phyloP scores from a whole-genome alignment of 1,140 invertebrate species.

The Samia ricini region DNA sequence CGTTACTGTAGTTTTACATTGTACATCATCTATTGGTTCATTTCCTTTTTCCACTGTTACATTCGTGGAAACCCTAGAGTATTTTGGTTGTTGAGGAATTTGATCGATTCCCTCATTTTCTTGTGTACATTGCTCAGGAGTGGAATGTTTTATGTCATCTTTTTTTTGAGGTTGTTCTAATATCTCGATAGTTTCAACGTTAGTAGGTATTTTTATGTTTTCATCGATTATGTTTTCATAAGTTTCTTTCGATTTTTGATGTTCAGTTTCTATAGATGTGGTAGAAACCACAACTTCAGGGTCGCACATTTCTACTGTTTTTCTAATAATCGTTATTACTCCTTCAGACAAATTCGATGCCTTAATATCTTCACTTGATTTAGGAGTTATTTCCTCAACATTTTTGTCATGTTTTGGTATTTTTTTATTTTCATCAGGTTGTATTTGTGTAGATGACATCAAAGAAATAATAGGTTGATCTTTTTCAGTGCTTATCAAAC shows the following conservation, averaged over 20 bases:
- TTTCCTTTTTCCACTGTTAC: neutral
- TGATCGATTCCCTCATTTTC: neutral
- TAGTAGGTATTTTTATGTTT: neutral
- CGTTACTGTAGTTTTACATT: neutral
- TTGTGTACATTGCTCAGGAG: neutral
- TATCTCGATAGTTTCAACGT: neutral
- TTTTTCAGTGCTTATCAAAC: neutral
- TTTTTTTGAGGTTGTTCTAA: neutral
- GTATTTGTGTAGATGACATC: constrained; percentile 7
- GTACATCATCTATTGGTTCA: neutral
- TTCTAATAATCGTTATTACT: constrained; percentile 3
- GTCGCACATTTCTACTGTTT: neutral
- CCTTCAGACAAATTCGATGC: neutral
- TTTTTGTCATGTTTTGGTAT: neutral
- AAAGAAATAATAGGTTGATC: neutral
- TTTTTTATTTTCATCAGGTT: neutral
- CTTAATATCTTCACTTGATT: neutral
- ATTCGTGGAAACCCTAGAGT: neutral
- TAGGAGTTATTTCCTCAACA: neutral
- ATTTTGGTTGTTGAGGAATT: neutral
- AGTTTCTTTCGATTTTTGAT: neutral
- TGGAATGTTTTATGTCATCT: neutral
- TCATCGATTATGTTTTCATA: neutral
- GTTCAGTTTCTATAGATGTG: neutral
- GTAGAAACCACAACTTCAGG: neutral